Base-by-base conservation (phyloP, 37 sponge, comb jelly and placozoan species). In the Halichondria panicea region DNA sequence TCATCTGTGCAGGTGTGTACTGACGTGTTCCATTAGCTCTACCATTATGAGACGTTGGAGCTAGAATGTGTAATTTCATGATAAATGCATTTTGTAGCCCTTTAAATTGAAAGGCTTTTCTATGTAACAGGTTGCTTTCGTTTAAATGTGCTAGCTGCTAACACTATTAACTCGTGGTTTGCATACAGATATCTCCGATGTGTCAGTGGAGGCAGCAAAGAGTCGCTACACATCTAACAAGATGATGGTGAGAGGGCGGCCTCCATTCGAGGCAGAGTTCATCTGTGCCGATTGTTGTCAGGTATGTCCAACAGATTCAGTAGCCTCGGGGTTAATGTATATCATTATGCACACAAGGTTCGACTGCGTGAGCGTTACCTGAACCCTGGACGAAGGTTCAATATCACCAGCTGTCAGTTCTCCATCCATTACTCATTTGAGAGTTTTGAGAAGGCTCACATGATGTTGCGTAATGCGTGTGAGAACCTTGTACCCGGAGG, bases 371-470 rank as follows among this genome's bases (percentile, higher is more conserved):
- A 88, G 3, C 36, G 34, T 55, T 80, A 87, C 46, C 22, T 55
- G 19, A 79, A 77, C 42, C 56, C 63, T 9, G 86, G 43, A 3
- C 50, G 80, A 28, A 53, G 82, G 35, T 95, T 98, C 70, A 70
- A 98, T 82, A 43, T 98, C 19, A 74, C 91, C 68, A 95, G 96
- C 63, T 95, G 95, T 68, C 99, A 98, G 83, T 98, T 98, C 70
- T 89, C 96, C 37, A 35, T 98, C 19, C 99, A 98, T 48, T 98
- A 98, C 62, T 84, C 90, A 0, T 98, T 98, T 70, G 99, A 98
- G 80, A 90, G 91, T 54, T 88, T 87, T 39, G 63, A 39, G 18
- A 92, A 90, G 42, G 96, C 99, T 1, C 77, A 81, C 64, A 87
- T 90, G 89, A 98, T 98, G 96, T 72, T 98, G 24, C 56, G 87